Evolutionary conservation across 2,888 invertebrate genomes (phyloP), one percentile per base, ranked within the genome.

Genomic region (Allacma fusca): DNA sequence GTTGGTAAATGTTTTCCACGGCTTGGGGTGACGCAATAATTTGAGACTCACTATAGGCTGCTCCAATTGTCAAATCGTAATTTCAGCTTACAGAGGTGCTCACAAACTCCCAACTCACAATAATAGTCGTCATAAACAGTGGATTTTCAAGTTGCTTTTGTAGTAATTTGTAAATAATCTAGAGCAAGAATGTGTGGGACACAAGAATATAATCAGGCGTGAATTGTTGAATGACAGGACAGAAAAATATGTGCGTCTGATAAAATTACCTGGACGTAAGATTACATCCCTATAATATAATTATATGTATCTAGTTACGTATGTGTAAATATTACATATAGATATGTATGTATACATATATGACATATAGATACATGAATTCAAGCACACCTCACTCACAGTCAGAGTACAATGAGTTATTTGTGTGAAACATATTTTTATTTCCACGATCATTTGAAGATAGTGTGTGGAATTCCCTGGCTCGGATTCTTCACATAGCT

Each of bases 121-220:
- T 50, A n/a, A 50, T 50, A 50, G 50, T 50, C 7, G 50, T 50
- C 50, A 50, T 50, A 50, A 12, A 50, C 40, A 50, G 16, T 50
- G 19, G 5, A 2, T 50, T 50, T 50, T 50, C 19, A 50, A 9
- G 4, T n/a, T 50, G n/a, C 50, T 50, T 50, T 50, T 50, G 50
- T 50, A 50, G 50, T 50, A 50, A 50, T 50, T 50, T 50, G 50
- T 50, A 50, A 50, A 50, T 50, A 50, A 50, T 50, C 50, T 50
- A 50, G 50, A 50, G 50, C 50, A 50, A n/a, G 19, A 50, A 16
- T 50, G 50, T 50, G 50, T 50, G 50, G 50, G 50, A 50, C 19
- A 50, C 7, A 50, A 16, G 50, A 16, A 50, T 9, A 50, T 9
- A 50, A 50, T 50, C 50, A 50, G 50, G 50, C 50, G 50, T 50